Conservation (phyloP, 2,797 vertebrate genomes). For the Vipera latastei region DNA sequence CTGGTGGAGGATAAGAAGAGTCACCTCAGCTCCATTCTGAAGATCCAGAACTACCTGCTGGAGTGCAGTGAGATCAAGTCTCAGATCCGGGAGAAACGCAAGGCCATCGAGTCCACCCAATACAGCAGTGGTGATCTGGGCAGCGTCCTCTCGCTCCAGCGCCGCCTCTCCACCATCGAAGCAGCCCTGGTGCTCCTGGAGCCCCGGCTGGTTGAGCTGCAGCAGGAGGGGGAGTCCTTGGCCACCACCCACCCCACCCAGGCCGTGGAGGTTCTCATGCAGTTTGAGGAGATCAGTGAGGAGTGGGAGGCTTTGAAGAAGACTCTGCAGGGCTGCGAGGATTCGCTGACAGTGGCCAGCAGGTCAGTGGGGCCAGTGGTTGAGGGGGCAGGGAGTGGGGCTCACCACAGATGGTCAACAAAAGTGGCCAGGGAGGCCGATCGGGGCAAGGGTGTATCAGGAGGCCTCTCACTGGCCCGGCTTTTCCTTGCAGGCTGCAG, state of each 20-base stretch:
- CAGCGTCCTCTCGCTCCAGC: slow-evolving; percentile 82
- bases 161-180: slow-evolving; percentile 88
- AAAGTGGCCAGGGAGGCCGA: background rate
- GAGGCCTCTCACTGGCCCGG: background rate
- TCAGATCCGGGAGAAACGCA: slow-evolving; percentile 88
- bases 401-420: background rate
- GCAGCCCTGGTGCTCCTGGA: slow-evolving; percentile 86
- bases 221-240: slow-evolving; percentile 83
- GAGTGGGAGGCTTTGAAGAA: slow-evolving; percentile 89
- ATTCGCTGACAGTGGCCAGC: slow-evolving; percentile 83
- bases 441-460: background rate
- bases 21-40: slow-evolving; percentile 81
- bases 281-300: slow-evolving; percentile 83
- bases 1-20: slow-evolving; percentile 88
- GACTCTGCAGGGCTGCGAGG: slow-evolving; percentile 86
- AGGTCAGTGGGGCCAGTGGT: background rate
- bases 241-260: slow-evolving; percentile 75
- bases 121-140: slow-evolving; percentile 82
- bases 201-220: slow-evolving; percentile 84
- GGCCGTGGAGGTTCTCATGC: slow-evolving; percentile 82
- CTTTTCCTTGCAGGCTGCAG: slow-evolving; percentile 72
- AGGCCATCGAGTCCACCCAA: slow-evolving; percentile 85
- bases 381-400: background rate
- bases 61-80: slow-evolving; percentile 88
- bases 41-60: slow-evolving; percentile 92